Conservation (phyloP, 2,888 invertebrate species). For the Cephus nigrinus region DNA sequence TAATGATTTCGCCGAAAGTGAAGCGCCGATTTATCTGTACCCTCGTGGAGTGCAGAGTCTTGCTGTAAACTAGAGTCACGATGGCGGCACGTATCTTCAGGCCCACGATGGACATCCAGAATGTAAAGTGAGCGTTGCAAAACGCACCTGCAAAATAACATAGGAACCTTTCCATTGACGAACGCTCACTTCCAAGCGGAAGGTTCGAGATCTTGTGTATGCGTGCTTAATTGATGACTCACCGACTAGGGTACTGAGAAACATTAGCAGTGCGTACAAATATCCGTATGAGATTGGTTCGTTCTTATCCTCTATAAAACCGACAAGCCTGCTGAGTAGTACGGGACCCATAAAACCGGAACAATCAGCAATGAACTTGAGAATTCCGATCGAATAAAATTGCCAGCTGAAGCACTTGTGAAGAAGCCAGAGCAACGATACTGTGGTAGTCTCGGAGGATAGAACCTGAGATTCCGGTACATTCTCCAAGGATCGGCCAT, state of each 20-base stretch:
- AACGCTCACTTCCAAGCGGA: no score
- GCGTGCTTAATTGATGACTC: slow-evolving; percentile 41
- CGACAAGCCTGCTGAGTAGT: slow-evolving; percentile 83
- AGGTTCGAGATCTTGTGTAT: no score
- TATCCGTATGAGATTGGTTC: slow-evolving; percentile 76
- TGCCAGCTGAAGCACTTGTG: slow-evolving; percentile 82
- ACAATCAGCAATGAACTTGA: slow-evolving; percentile 85
- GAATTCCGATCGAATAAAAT: slow-evolving; percentile 85
- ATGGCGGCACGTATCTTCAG: slow-evolving; percentile 89
- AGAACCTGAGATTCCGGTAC: slow-evolving; percentile 23
- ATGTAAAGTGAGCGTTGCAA: slow-evolving; percentile 89
- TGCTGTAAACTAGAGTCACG: slow-evolving; percentile 84
- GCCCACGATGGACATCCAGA: slow-evolving; percentile 84
- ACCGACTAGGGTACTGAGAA: slow-evolving; percentile 77
- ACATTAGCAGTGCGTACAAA: slow-evolving; percentile 75
- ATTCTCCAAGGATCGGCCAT: no score
- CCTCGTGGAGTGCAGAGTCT: slow-evolving; percentile 68
- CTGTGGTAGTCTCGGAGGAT: slow-evolving; percentile 53
- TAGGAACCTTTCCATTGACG: slow-evolving; percentile 7
- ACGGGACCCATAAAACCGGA: slow-evolving; percentile 91
- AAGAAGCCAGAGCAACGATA: slow-evolving; percentile 75
- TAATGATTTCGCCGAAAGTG: slow-evolving; percentile 89
- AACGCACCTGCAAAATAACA: slow-evolving; percentile 74
- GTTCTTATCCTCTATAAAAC: slow-evolving; percentile 79
- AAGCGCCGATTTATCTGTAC: slow-evolving; percentile 62